Percentiles rank a stretch among this genome's conserved stretches.
Evolutionary conservation across 2,113 vertebrate genomes (phyloP).

Genomic region (Apodemus sylvaticus): DNA sequence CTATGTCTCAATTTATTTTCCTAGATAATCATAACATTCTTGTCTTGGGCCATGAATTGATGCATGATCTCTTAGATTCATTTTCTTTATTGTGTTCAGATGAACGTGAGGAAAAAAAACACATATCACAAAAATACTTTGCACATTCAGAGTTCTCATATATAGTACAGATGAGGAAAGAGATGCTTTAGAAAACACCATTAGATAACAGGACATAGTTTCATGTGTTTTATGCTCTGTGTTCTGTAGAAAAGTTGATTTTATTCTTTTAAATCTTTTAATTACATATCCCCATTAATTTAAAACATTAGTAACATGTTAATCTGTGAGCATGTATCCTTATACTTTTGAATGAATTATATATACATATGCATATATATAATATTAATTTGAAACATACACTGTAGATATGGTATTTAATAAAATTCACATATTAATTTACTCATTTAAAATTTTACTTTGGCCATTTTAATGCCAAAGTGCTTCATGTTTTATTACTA

Average conservation of each 20-base stretch:
- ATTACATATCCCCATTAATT: not conserved
- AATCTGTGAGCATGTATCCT: not conserved
- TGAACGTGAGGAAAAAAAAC: slow-evolving; percentile 55
- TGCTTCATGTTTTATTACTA: too few relatives aligned
- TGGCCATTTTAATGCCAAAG: not conserved
- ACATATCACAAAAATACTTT: not conserved
- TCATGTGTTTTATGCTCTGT: not conserved
- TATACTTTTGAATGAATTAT: not conserved
- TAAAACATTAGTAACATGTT: not conserved
- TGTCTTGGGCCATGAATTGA: slow-evolving; percentile 66
- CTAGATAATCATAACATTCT: slow-evolving; percentile 70
- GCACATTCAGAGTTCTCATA: not conserved
- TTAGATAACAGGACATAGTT: not conserved
- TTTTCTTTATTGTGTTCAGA: slow-evolving; percentile 46
- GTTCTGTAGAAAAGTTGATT: not conserved
- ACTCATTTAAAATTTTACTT: not conserved
- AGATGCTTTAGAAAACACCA: not conserved
- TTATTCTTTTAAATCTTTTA: not conserved
- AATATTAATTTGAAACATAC: not conserved
- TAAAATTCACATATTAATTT: not conserved
- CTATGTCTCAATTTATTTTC: slow-evolving; percentile 79
- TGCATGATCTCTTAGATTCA: slow-evolving; percentile 46
- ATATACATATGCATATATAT: not conserved
- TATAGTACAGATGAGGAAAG: not conserved
- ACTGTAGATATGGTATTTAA: not conserved